Percentiles rank a stretch among this genome's conserved stretches.
Conservation (phyloP, 2,797 vertebrate species). For the Enteromius thamalakanensis region DNA sequence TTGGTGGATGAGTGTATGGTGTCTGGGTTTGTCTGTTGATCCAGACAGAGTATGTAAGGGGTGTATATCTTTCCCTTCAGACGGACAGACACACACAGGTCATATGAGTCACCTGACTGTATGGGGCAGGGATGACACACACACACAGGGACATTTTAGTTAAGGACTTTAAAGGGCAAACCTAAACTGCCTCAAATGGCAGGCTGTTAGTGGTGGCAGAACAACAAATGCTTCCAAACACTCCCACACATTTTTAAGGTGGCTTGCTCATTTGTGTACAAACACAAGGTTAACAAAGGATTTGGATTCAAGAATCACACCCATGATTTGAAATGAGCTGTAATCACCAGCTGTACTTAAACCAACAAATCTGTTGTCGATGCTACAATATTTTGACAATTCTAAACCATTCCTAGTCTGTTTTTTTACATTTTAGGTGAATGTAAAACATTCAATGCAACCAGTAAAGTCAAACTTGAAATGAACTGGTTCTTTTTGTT, state of each 20-base stretch:
- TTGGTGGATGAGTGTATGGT: constrained; percentile 59
- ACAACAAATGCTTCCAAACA: constrained; percentile 38
- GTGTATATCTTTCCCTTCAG: constrained; percentile 23
- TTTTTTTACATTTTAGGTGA: neutral
- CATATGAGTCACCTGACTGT: constrained; percentile 39
- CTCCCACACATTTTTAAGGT: constrained; percentile 11
- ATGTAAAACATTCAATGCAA: neutral
- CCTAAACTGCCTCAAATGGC: constrained; percentile 45
- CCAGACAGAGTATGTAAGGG: constrained; percentile 17
- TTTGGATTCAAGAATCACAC: neutral
- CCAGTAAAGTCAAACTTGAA: neutral
- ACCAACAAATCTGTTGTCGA: neutral
- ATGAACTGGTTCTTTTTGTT: neutral
- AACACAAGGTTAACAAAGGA: constrained; percentile 28
- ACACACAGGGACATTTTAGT: constrained; percentile 26
- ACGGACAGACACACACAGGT: constrained; percentile 33
- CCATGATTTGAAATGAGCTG: constrained; percentile 4
- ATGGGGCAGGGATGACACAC: constrained; percentile 17
- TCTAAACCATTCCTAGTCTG: neutral
- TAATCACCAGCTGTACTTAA: neutral
- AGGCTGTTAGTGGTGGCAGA: constrained; percentile 31
- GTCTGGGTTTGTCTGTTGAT: constrained; percentile 63
- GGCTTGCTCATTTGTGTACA: constrained; percentile 32
- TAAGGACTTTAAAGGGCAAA: constrained; percentile 44
- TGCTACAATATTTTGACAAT: neutral